Evolutionary conservation across 2,113 vertebrate genomes (phyloP).

Genomic region (Phrynosoma platyrhinos): DNA sequence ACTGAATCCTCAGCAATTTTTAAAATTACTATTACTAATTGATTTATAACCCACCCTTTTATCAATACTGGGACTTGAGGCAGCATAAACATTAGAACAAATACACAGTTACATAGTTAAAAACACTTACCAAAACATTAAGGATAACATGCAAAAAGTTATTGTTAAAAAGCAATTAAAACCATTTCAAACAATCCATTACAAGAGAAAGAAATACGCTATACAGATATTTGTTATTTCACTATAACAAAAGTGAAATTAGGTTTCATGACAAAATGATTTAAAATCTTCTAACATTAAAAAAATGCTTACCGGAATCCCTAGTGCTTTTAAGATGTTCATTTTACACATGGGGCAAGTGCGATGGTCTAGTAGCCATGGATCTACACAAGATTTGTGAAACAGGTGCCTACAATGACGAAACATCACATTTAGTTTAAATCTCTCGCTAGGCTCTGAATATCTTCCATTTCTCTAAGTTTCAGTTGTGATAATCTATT

Average conservation of each 20-base stretch:
- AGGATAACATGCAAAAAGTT: too few species aligned
- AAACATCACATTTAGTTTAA: conserved; percentile 63
- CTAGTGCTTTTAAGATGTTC: conserved; percentile 98
- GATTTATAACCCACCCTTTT: too few species aligned
- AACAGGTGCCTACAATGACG: conserved; percentile 90
- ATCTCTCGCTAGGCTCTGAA: background rate
- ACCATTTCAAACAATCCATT: too few species aligned
- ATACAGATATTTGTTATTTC: background rate
- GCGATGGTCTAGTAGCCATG: conserved; percentile 96
- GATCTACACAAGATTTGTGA: conserved; percentile 98
- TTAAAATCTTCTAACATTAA: background rate
- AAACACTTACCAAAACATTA: too few species aligned
- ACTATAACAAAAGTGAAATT: background rate
- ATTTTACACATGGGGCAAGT: conserved; percentile 99
- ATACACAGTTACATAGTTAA: too few species aligned
- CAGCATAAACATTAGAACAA: too few species aligned
- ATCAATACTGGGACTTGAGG: too few species aligned
- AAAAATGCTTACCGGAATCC: conserved; percentile 88
- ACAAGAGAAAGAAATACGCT: too few species aligned
- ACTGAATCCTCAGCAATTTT: too few species aligned
- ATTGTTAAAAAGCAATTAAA: too few species aligned
- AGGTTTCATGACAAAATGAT: background rate
- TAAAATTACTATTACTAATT: too few species aligned
- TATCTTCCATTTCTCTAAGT: background rate
- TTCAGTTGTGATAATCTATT: background rate